Percentiles rank a stretch among this genome's conserved stretches.
Evolutionary conservation across 30 jellyfish, hydroid and myxozoan species (phyloP).

Genomic region (Aurelia aurita complex sp. Pacific): DNA sequence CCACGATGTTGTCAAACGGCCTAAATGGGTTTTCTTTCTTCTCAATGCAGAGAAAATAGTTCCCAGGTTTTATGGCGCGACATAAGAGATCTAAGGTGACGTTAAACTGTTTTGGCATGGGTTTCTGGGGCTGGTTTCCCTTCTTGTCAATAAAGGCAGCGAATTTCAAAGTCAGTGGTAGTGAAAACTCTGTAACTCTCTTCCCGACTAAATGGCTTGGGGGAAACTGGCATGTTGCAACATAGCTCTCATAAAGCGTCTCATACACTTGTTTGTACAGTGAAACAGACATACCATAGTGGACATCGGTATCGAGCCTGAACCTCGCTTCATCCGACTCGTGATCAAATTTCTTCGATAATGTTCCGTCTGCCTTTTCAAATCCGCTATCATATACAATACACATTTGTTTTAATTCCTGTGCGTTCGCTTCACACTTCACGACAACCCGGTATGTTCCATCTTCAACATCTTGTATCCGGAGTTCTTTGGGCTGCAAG

Average conservation of each 20-base stretch:
- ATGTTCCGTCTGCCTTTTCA: constrained; percentile 1
- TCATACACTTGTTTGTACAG: constrained; percentile 22
- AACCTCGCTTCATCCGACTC: constrained; percentile 48
- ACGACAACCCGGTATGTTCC: constrained; percentile 45
- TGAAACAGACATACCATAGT: constrained; percentile 38
- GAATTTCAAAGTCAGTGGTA: constrained; percentile 22
- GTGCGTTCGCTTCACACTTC: constrained; percentile 47
- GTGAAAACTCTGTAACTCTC: constrained; percentile 28
- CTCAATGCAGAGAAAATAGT: constrained; percentile 30
- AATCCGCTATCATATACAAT: constrained; percentile 50
- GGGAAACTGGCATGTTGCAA: constrained; percentile 35
- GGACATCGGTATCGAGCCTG: constrained; percentile 31
- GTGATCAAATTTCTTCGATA: constrained; percentile 17
- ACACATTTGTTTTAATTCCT: constrained; percentile 28
- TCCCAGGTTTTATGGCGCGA: constrained; percentile 39
- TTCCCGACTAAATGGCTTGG: constrained; percentile 44
- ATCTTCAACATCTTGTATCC: constrained; percentile 10
- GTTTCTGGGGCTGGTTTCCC: constrained; percentile 17
- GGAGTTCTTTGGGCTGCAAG: constrained; percentile 54
- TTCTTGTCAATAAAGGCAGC: constrained; percentile 33
- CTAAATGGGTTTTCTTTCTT: constrained; percentile 20
- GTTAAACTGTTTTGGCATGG: constrained; percentile 8
- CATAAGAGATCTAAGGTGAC: constrained; percentile 26
- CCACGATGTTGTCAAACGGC: constrained; percentile 7
- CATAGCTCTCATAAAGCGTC: constrained; percentile 24